Base-by-base conservation (phyloP, 2,888 invertebrate species). In the Zhuqinia jingwanae region DNA sequence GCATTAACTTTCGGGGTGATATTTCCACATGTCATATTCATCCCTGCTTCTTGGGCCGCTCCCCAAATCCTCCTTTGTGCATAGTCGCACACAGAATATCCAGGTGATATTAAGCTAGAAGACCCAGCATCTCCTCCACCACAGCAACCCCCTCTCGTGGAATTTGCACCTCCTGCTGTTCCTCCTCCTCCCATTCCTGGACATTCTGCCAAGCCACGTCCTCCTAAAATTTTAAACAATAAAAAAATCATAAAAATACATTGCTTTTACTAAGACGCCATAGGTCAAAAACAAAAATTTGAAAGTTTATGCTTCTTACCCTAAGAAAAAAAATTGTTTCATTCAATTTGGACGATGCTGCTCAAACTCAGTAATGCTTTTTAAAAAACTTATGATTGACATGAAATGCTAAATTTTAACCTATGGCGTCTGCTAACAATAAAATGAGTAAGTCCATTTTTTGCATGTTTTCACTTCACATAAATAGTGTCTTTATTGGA, bases 31-130 rank as follows among this genome's bases (percentile, higher is more conserved):
- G 88, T 86, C 50, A 68, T 73, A 45, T 84, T 87, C 63, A 89
- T 84, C 36, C 79, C 47, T 11, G 85, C 68, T 17, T 90, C 90
- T 5, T 88, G 89, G 6, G 86, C 90, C 25, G 79, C 47, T 13
- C 89, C 90, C 90, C 90, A 90, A 27, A 87, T 88, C 20, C 90
- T 80, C 42, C 89, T 45, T 50, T 90, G 88, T 13, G 85, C 88
- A 70, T 79, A 90, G 58, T 90, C 90, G 70, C 90, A 90, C 11
- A 77, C 87, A 15, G 88, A 87, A 25, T 88, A 79, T 1, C 89
- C 89, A 13, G 68, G 80, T 6, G 81, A 73, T 77, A 90, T 88
- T n/a, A 89, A 6, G 22, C 68, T 68, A 6, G 20, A 3, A n/a
- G 65, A 17, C 2, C n/a, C 17, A 11, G 42, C 22, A 15, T 45